Base-by-base conservation (phyloP, 2,113 vertebrate species). In the Sialia sialis region DNA sequence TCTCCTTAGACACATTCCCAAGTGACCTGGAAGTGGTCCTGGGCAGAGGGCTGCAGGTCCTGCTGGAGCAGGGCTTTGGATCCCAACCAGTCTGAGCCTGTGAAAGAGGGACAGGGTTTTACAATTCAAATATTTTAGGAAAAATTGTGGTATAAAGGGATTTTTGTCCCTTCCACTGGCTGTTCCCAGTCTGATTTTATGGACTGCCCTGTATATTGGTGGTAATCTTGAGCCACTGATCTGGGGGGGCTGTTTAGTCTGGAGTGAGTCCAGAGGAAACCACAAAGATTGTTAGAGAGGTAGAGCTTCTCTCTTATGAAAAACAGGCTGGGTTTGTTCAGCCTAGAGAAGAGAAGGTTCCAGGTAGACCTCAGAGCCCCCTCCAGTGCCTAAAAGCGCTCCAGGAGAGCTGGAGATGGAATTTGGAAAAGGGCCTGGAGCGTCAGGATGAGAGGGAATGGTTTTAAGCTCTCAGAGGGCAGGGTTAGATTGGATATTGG, bases 391-490 rank as follows among this genome's bases (percentile, higher is more conserved):
- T 54, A 5, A 60, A 46, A 13, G 5, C 6, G 3, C 13, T 52
- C 16, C 19, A 44, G 1, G 0, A 74, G 7, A 59, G 29, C n/a
- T 59, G 44, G 60, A 89, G 13, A 46, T 23, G 51, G 12, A 59
- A 7, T 51, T n/a, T 1, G 44, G 44, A 15, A 3, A 46, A 46
- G 5, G 19, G 7, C 0, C 4, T 39, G 44, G 13, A 46, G 27
- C 1, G 8, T 2, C 38, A 74, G 27, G 6, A 59, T 3, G 20
- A 6, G 2, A 5, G 16, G 7, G 3, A 52, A 38, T n/a, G 27
- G 4, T 3, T 66, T 43, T 2, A 2, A 3, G 32, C 7, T 58
- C 8, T 8, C 10, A n/a, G 23, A 34, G 60, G 38, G 13, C 2
- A 20, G 10, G 11, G 4, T 0, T 20, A 44, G 38, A 15, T 59